Conservation (phyloP, 2,888 invertebrate species). For the Beris morrisii region DNA sequence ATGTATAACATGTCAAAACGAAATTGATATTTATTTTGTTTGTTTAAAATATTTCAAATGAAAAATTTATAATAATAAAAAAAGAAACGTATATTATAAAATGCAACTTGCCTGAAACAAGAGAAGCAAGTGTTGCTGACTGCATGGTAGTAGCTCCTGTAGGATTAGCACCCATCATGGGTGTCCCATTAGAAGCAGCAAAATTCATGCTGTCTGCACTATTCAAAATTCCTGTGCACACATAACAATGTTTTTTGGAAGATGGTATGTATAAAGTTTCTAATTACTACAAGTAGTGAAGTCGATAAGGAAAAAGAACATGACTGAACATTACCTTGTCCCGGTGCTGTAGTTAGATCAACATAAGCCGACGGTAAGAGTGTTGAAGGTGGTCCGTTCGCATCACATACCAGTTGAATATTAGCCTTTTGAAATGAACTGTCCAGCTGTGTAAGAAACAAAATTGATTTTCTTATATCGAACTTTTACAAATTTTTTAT, state of each 20-base stretch:
- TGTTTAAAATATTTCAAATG: background rate
- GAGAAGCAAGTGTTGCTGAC: constrained; percentile 41
- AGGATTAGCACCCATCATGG: constrained; percentile 47
- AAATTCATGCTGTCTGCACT: constrained; percentile 51
- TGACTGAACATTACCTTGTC: constrained; percentile 38
- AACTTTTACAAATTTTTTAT: constrained; percentile 4
- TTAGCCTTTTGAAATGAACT: constrained; percentile 45
- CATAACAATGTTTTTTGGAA: constrained; percentile 14
- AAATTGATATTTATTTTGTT: background rate
- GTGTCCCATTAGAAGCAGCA: constrained; percentile 38
- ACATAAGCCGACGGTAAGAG: constrained; percentile 42
- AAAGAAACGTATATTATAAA: background rate
- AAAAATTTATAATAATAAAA: background rate
- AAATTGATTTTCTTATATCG: background rate
- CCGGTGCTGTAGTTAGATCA: constrained; percentile 41
- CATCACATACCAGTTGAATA: constrained; percentile 41
- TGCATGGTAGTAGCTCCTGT: constrained; percentile 41
- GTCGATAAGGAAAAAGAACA: constrained; percentile 5
- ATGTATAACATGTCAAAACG: too few relatives aligned
- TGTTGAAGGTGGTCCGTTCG: constrained; percentile 38
- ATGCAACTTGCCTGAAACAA: constrained; percentile 41
- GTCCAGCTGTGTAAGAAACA: constrained; percentile 34
- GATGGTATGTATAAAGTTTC: constrained; percentile 6
- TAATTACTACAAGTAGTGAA: constrained; percentile 8
- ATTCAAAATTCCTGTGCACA: constrained; percentile 54